These are phyloP conservation scores for Trididemnum clinides DNA, from an alignment of 23 tunicate genomes.

Conservation along the genomic window DNA sequence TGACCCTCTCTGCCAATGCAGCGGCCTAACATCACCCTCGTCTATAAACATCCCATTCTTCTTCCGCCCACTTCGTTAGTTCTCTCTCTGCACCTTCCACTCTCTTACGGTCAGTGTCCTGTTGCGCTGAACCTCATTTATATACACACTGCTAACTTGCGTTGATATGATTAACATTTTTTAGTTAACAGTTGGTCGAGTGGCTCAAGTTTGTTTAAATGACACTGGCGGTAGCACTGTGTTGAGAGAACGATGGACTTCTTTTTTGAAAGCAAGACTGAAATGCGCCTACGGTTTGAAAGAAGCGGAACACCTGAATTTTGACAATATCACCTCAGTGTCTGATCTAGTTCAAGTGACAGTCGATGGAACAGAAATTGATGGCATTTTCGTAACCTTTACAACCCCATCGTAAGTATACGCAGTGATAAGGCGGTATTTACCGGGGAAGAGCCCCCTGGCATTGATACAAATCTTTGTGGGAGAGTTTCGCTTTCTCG, in stretches of 20 bases:
- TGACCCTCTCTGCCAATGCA: too few relatives aligned
- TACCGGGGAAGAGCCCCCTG: too few relatives aligned
- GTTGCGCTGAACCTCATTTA: too few relatives aligned
- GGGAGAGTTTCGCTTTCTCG: background rate
- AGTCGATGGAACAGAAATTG: conserved; percentile 34
- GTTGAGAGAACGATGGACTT: conserved; percentile 59
- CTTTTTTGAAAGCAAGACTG: conserved; percentile 79
- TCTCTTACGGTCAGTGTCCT: too few relatives aligned
- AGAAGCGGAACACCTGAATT: background rate
- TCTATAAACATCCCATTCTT: too few relatives aligned
- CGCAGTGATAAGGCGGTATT: too few relatives aligned
- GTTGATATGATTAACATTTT: background rate
- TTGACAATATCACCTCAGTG: conserved; percentile 80
- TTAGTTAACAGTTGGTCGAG: conserved; percentile 39
- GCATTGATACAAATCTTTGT: too few relatives aligned
- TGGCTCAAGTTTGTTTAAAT: conserved; percentile 79
- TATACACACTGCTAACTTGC: too few relatives aligned
- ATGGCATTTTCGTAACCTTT: conserved; percentile 83
- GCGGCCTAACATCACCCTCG: too few relatives aligned
- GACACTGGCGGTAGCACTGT: conserved; percentile 64
- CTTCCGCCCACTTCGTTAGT: too few relatives aligned
- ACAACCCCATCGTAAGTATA: conserved; percentile 83
- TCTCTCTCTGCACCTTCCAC: too few relatives aligned
- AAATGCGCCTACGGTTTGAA: conserved; percentile 18
- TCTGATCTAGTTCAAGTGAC: conserved; percentile 56